These are phyloP conservation scores for Venustaconcha ellipsiformis DNA, from an alignment of 1,140 invertebrate genomes.

Conservation along the genomic window DNA sequence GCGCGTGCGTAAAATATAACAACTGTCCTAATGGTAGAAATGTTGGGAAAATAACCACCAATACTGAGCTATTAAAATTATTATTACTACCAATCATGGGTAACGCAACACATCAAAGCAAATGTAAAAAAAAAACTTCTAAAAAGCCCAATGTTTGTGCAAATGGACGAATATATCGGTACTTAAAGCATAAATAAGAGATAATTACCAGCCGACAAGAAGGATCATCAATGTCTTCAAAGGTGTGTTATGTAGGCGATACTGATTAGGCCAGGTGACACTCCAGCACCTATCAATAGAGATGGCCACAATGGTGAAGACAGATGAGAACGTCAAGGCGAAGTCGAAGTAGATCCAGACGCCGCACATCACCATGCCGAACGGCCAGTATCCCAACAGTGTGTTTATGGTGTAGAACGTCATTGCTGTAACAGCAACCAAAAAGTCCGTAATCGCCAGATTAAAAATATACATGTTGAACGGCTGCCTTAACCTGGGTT, in stretches of 20 bases:
- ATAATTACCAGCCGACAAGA: slow-evolving; percentile 55
- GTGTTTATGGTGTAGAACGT: slow-evolving; percentile 29
- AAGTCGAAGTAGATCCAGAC: slow-evolving; percentile 63
- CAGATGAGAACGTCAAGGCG: slow-evolving; percentile 68
- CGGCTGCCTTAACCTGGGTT: slow-evolving; percentile 10
- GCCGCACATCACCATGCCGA: slow-evolving; percentile 21
- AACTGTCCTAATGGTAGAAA: too few species aligned
- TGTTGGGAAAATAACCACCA: too few species aligned
- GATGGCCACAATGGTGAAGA: slow-evolving; percentile 66
- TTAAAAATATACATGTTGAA: slow-evolving; percentile 32
- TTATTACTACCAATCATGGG: too few species aligned
- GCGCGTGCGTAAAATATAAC: too few species aligned
- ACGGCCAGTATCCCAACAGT: slow-evolving; percentile 25
- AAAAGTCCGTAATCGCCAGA: slow-evolving; percentile 24
- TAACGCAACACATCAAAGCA: too few species aligned
- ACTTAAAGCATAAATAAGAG: not conserved
- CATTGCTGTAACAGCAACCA: slow-evolving; percentile 26
- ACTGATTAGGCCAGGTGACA: slow-evolving; percentile 64
- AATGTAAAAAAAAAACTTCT: not conserved
- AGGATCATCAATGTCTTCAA: slow-evolving; percentile 56
- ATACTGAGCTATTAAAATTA: too few species aligned
- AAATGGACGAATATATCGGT: not conserved
- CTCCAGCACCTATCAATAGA: slow-evolving; percentile 69
- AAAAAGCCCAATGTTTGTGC: not conserved
- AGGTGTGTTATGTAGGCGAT: slow-evolving; percentile 59